Evolutionary conservation across 1,140 invertebrate species (phyloP).

Genomic region (Ladona fulva): DNA sequence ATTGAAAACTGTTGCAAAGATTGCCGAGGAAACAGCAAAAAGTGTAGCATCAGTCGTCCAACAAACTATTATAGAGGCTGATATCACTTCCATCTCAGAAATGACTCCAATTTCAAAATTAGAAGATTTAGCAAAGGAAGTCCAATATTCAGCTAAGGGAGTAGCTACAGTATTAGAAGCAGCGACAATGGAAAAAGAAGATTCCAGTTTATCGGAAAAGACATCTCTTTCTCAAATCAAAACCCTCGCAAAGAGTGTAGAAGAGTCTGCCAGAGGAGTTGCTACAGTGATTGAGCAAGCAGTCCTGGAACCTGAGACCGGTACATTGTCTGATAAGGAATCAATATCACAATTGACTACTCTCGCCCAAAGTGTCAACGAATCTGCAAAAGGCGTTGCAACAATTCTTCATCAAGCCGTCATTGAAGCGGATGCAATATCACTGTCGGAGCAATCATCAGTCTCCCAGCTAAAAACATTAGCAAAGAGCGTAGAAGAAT

Average conservation of each 20-base stretch:
- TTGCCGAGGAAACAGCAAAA: constrained; percentile 14
- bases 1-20: constrained; percentile 17
- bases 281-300: neutral
- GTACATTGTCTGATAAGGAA: neutral
- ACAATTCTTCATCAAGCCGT: constrained; percentile 19
- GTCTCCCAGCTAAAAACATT: constrained; percentile 26
- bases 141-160: neutral
- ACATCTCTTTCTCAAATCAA: neutral
- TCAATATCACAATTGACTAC: neutral
- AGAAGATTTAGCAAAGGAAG: neutral
- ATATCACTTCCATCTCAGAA: constrained; percentile 14
- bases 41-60: constrained; percentile 14
- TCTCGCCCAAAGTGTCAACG: constrained; percentile 13
- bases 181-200: neutral
- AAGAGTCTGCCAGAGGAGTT: constrained; percentile 15
- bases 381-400: constrained; percentile 16
- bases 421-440: constrained; percentile 21
- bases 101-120: neutral
- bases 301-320: neutral
- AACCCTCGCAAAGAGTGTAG: constrained; percentile 14
- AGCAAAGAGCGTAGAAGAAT: constrained; percentile 16
- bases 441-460: constrained; percentile 16
- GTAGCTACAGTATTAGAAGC: neutral
- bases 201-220: neutral
- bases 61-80: constrained; percentile 22